Percentiles rank a stretch among this genome's conserved stretches.
Conservation (phyloP, 2,113 vertebrate genomes). For the Dunckerocampus dactyliophorus region DNA sequence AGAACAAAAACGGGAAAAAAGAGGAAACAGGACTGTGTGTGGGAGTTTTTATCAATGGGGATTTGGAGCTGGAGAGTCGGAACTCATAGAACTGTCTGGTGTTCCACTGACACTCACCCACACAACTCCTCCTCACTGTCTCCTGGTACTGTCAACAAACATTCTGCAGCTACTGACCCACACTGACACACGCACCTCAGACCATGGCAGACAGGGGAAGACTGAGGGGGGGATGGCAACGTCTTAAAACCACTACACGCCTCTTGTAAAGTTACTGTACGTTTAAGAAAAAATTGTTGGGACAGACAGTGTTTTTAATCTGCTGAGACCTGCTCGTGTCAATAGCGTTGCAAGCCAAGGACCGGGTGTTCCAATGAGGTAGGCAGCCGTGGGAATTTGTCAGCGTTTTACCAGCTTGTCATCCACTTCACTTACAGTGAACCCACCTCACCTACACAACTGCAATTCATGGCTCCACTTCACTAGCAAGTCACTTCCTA, state of each 20-base stretch:
- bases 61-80: slow-evolving; percentile 24
- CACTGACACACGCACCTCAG: slow-evolving; percentile 52
- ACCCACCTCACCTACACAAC: slow-evolving; percentile 34
- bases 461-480: slow-evolving; percentile 16
- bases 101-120: slow-evolving; percentile 49
- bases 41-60: slow-evolving; percentile 22
- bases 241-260: slow-evolving; percentile 47
- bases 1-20: slow-evolving; percentile 38
- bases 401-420: slow-evolving; percentile 17
- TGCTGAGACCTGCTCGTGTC: not conserved
- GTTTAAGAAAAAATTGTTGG: not conserved
- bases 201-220: slow-evolving; percentile 37
- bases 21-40: slow-evolving; percentile 36
- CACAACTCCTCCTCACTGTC: slow-evolving; percentile 41
- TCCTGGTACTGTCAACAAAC: slow-evolving; percentile 47
- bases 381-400: slow-evolving; percentile 5
- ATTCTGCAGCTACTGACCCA: slow-evolving; percentile 57
- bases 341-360: slow-evolving; percentile 14
- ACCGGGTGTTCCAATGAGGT: slow-evolving; percentile 12
- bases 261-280: slow-evolving; percentile 1
- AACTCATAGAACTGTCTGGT: slow-evolving; percentile 55
- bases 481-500: slow-evolving; percentile 26
- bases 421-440: slow-evolving; percentile 36
- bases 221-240: slow-evolving; percentile 38
- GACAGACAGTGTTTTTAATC: not conserved